Conservation (phyloP, 2,113 vertebrate genomes). For the Semnornis frantzii region DNA sequence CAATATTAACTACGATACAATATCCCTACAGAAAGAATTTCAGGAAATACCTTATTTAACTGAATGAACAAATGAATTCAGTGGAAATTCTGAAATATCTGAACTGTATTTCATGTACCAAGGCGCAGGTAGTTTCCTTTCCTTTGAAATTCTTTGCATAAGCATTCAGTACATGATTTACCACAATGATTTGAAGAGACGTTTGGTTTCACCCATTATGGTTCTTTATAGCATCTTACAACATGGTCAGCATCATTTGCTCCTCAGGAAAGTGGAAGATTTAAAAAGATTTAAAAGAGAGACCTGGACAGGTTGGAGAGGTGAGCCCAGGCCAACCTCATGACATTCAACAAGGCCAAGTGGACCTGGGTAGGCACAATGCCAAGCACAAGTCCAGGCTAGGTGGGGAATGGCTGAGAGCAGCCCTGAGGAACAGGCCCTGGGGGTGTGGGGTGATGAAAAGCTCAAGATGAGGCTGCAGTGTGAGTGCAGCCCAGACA, state of each 20-base stretch:
- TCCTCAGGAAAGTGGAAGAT: background rate
- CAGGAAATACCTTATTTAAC: background rate
- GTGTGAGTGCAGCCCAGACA: no score
- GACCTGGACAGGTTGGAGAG: no score
- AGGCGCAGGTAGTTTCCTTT: background rate
- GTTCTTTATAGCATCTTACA: background rate
- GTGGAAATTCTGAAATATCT: background rate
- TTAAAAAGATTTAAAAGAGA: background rate
- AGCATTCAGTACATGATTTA: background rate
- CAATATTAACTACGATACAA: background rate
- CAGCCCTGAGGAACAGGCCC: no score
- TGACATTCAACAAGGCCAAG: no score
- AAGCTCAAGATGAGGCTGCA: no score
- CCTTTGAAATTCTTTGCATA: background rate
- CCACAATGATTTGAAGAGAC: background rate
- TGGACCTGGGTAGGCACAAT: no score
- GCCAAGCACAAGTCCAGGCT: no score
- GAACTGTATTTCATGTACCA: background rate
- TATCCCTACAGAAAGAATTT: background rate
- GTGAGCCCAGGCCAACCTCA: no score
- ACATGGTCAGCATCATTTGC: background rate
- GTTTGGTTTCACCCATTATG: background rate
- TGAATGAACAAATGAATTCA: background rate
- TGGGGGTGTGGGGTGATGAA: no score
- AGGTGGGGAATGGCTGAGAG: no score